A percentile compares a stretch with the other conserved stretches of the same genome.
Evolutionary conservation across 2,113 vertebrate genomes (phyloP).

Genomic region (Pollimyrus isidori): DNA sequence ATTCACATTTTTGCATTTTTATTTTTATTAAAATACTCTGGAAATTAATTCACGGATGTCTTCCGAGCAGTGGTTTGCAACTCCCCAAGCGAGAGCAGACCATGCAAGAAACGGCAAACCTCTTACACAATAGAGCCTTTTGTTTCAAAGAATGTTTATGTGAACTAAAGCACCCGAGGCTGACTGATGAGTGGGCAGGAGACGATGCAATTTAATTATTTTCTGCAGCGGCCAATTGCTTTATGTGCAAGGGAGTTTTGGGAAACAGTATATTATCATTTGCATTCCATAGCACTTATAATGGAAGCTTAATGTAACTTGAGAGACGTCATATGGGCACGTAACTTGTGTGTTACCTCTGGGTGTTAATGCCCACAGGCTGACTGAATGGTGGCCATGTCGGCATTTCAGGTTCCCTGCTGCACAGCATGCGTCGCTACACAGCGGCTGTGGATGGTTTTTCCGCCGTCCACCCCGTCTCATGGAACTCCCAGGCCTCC

Average conservation of each 20-base stretch:
- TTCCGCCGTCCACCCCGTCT: neutral
- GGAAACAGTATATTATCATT: neutral
- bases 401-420: conserved; percentile 10
- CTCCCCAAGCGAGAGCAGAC: neutral
- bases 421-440: conserved; percentile 23
- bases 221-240: neutral
- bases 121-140: neutral
- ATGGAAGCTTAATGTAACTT: neutral
- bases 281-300: neutral
- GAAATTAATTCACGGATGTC: neutral
- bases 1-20: neutral
- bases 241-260: neutral
- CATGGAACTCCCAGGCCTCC: neutral
- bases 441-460: conserved; percentile 12
- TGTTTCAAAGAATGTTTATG: neutral
- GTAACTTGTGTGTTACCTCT: neutral
- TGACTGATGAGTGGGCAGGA: neutral
- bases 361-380: neutral
- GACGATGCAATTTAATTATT: neutral
- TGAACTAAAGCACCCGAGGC: neutral
- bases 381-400: neutral
- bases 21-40: neutral
- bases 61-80: neutral
- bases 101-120: neutral
- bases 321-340: neutral